phyloP scores from a whole-genome alignment of 2,888 invertebrate species.

The Theretra japonica region DNA sequence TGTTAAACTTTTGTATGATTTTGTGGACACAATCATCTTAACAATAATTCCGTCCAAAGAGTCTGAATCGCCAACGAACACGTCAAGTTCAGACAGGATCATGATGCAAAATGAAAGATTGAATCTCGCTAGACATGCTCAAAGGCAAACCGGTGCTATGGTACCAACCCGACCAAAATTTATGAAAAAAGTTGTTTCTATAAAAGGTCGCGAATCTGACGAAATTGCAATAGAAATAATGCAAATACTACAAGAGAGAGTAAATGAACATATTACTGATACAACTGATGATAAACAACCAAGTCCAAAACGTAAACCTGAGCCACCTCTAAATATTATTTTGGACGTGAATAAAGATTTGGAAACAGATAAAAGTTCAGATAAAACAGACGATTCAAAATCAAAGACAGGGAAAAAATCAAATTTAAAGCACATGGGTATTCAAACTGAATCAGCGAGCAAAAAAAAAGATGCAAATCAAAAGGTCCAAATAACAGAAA shows the following conservation, averaged over 20 bases:
- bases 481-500: constrained; percentile 55
- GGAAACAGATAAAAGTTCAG: constrained; percentile 32
- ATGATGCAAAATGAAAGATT: constrained; percentile 1
- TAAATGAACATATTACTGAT: constrained; percentile 32
- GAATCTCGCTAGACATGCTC: constrained; percentile 47
- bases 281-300: constrained; percentile 37
- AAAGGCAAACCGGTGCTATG: constrained; percentile 45
- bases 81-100: not conserved
- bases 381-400: constrained; percentile 16
- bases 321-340: constrained; percentile 45
- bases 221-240: constrained; percentile 42
- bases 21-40: constrained; percentile 50
- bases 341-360: constrained; percentile 42
- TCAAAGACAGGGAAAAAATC: constrained; percentile 44
- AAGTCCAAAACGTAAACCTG: constrained; percentile 33
- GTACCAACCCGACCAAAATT: not conserved
- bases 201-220: constrained; percentile 39
- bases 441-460: constrained; percentile 51
- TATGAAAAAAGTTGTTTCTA: constrained; percentile 27
- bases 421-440: constrained; percentile 52
- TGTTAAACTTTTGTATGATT: constrained; percentile 54
- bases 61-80: not conserved
- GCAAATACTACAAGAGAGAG: constrained; percentile 38
- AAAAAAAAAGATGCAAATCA: constrained; percentile 34
- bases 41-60: constrained; percentile 22